Conservation (phyloP, 2,113 vertebrate species). For the Onychostruthus taczanowskii region DNA sequence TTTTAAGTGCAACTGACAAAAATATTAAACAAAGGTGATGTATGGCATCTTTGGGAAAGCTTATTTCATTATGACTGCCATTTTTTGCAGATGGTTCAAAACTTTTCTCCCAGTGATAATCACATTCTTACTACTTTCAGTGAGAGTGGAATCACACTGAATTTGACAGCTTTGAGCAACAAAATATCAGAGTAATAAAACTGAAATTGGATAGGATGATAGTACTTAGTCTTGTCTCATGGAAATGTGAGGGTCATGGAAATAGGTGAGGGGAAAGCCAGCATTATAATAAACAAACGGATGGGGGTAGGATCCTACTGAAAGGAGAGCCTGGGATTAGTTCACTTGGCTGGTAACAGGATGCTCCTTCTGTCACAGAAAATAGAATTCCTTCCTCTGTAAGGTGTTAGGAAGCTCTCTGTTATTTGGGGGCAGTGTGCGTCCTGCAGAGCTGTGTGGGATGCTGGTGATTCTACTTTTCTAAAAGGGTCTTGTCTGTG, state of each 20-base stretch:
- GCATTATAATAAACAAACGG: not conserved
- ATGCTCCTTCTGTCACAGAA: not conserved
- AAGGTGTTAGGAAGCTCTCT: not conserved
- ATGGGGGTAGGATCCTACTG: not conserved
- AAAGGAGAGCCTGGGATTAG: not conserved
- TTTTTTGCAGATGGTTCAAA: not conserved
- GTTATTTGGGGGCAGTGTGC: not conserved
- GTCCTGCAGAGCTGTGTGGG: not conserved
- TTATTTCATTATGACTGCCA: not conserved
- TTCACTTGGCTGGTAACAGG: not conserved
- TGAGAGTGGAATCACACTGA: not conserved
- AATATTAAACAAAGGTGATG: slow-evolving; percentile 64
- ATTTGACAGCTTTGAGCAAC: not conserved
- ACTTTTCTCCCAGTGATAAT: not conserved
- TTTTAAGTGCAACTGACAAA: slow-evolving; percentile 44
- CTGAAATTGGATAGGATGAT: not conserved
- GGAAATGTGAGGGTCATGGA: not conserved
- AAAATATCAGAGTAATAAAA: not conserved
- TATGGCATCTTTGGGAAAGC: not conserved
- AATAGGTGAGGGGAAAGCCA: not conserved
- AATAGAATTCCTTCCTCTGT: not conserved
- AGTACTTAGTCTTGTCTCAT: not conserved
- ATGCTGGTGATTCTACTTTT: not conserved
- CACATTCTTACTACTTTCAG: not conserved
- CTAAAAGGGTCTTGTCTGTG: not conserved